Base-by-base conservation (phyloP, 2,888 invertebrate species). In the Enoplolaimus lenunculus region DNA sequence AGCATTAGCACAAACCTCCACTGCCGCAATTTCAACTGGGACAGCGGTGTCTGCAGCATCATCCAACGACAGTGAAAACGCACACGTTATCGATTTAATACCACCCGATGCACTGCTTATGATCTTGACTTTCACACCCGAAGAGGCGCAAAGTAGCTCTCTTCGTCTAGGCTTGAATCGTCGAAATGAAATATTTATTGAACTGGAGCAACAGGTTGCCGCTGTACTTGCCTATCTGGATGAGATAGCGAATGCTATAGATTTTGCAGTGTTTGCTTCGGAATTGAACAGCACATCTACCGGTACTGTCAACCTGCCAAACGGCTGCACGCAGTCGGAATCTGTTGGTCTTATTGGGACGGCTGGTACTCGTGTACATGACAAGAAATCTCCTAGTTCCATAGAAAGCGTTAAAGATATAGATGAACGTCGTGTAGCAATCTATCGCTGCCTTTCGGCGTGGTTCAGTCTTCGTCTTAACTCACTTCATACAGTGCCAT, bases 41-140 rank as follows among this genome's bases (percentile, higher is more conserved):
- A n/a, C n/a, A n/a, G n/a, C n/a, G n/a, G n/a, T n/a, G n/a, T n/a
- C n/a, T n/a, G n/a, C n/a, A n/a, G n/a, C n/a, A n/a, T n/a, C n/a
- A n/a, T n/a, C n/a, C n/a, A n/a, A n/a, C n/a, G n/a, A n/a, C n/a
- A n/a, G n/a, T n/a, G n/a, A n/a, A n/a, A n/a, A n/a, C n/a, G n/a
- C n/a, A n/a, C n/a, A n/a, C n/a, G n/a, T n/a, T n/a, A n/a, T n/a
- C n/a, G n/a, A n/a, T n/a, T n/a, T n/a, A n/a, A 26, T 7, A 7
- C 64, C 28, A n/a, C 64, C 64, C 7, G 30, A 30, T 29, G 26
- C 64, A n/a, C 34, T 69, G 2, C 69, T 69, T 2, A 29, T 62
- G n/a, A 87, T 97, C 75, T 85, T 98, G 75, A 93, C 90, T 66
- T 90, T 95, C 33, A 84, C 97, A 77, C 95, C 97, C 2, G 97